A percentile compares a stretch with the other conserved stretches of the same genome.
Evolutionary conservation across 2,888 invertebrate species (phyloP).

Genomic region (Habroteleia sp.): DNA sequence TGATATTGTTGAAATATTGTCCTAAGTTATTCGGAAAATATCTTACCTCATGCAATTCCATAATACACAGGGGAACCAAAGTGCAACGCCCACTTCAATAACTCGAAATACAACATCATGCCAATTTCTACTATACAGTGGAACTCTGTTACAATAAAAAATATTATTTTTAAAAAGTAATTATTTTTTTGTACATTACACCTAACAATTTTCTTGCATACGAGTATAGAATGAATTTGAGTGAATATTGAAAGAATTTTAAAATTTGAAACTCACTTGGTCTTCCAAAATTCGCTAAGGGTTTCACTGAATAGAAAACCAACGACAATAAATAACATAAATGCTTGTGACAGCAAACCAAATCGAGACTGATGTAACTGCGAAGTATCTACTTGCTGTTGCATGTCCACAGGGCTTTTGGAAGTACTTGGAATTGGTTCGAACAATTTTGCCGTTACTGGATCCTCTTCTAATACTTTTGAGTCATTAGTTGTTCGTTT

Average conservation of each 20-base stretch:
- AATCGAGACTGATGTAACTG: conserved; percentile 95
- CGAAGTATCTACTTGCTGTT: conserved; percentile 87
- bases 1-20: no score
- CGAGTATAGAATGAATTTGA: neutral
- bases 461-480: conserved; percentile 81
- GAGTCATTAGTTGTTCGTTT: conserved; percentile 76
- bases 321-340: conserved; percentile 94
- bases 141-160: conserved; percentile 84
- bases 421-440: conserved; percentile 75
- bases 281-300: conserved; percentile 95
- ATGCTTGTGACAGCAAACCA: conserved; percentile 93
- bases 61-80: conserved; percentile 97
- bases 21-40: neutral
- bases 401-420: conserved; percentile 75
- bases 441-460: conserved; percentile 78
- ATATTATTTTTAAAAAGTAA: neutral
- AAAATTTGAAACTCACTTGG: conserved; percentile 85
- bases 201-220: no score
- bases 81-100: conserved; percentile 94
- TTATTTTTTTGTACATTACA: neutral
- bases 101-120: conserved; percentile 95
- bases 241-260: neutral
- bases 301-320: conserved; percentile 95
- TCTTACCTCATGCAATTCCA: conserved; percentile 95
- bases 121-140: conserved; percentile 94